Conservation (phyloP, 2,113 vertebrate species). For the Zapus hudsonius region DNA sequence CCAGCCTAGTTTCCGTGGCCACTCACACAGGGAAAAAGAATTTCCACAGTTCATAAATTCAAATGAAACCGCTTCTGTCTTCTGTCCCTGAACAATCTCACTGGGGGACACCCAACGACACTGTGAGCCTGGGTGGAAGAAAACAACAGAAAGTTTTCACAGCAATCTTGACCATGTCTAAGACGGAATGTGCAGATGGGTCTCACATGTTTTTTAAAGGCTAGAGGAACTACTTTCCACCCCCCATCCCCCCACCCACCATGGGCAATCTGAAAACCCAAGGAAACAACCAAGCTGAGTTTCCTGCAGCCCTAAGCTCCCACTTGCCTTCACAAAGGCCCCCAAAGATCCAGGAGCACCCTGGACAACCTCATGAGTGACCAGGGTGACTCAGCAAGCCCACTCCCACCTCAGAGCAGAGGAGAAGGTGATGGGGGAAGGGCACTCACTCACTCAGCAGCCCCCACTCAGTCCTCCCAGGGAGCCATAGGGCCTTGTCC, state of each 20-base stretch:
- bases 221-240: background rate
- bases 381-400: no score
- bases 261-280: background rate
- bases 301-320: background rate
- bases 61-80: background rate
- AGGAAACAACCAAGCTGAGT: background rate
- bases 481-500: no score
- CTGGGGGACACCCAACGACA: background rate
- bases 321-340: background rate
- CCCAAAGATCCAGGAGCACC: background rate
- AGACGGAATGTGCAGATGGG: background rate
- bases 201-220: background rate
- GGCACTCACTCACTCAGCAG: background rate
- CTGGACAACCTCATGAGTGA: background rate
- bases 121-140: background rate
- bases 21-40: background rate
- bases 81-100: background rate
- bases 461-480: background rate
- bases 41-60: background rate
- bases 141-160: background rate
- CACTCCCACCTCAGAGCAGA: background rate
- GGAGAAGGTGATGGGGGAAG: background rate
- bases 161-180: background rate
- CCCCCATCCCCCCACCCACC: background rate
- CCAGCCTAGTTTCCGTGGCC: background rate